Evolutionary conservation across 2,797 vertebrate species (phyloP), one percentile per base, ranked within the genome.

Genomic region (Sarcophilus harrisii): DNA sequence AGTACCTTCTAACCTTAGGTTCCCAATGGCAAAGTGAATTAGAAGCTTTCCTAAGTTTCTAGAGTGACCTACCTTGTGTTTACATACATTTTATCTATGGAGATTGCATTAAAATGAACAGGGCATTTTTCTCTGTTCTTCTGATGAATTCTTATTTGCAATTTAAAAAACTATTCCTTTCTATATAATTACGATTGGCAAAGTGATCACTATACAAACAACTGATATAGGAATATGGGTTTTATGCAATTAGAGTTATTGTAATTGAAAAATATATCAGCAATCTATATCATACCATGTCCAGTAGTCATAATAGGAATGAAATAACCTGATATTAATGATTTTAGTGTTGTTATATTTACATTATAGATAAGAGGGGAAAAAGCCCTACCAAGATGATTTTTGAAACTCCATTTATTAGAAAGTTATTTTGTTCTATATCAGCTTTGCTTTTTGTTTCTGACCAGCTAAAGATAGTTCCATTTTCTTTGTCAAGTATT

Each of bases 401-500:
- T 89, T 94, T 94, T 49, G 52, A 96, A 93, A 38, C 29, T 93
- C 32, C 90, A 92, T 95, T 94, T 94, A 93, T 60, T 92, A 29
- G 8, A 45, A 87, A 87, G 9, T 28, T 11, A 66, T 94, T 11
- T 73, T 92, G 30, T 57, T 96, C 96, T 94, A 73, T 91, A 59
- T 93, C 90, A 95, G 60, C 81, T 91, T 45, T 30, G 4, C 58
- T 90, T 55, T 73, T 57, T 87, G 95, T 95, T 57, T n/a, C 52
- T 94, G 52, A 96, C 57, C 95, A 45, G 16, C 62, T 94, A 59
- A 27, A 66, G 58, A 93, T 89, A 91, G 45, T 95, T 96, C n/a
- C 66, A 62, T 92, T 90, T 90, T 93, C 73, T 58, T 92, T 95
- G 57, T 91, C 92, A 92, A 97, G 57, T 96, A 93, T 90, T 93